phyloP scores from a whole-genome alignment of 2,888 invertebrate species.

The Ormyrus pomaceus region DNA sequence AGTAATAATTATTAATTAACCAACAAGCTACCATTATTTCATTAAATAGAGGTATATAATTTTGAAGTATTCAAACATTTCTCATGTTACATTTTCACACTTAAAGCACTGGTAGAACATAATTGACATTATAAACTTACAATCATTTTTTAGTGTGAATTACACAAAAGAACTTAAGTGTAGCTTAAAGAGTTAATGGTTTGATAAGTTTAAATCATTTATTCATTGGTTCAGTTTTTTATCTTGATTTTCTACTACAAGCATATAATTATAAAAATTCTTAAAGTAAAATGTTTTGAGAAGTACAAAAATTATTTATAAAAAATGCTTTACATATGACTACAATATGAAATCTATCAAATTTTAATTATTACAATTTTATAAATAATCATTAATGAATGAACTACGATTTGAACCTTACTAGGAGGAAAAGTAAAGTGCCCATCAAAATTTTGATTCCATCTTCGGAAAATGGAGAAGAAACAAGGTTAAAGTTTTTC shows the following conservation, averaged over 20 bases:
- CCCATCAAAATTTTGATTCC: slow-evolving; percentile 74
- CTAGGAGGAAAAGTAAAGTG: slow-evolving; percentile 75
- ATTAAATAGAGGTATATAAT: slow-evolving; percentile 11
- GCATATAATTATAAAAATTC: neutral
- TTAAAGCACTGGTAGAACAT: slow-evolving; percentile 34
- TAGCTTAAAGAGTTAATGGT: neutral
- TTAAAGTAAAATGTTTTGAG: neutral
- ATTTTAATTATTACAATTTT: neutral
- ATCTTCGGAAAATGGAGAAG: slow-evolving; percentile 69
- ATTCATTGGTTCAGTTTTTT: neutral
- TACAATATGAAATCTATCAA: too few species aligned
- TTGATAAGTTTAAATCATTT: neutral
- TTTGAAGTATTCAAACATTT: slow-evolving; percentile 15
- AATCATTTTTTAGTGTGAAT: slow-evolving; percentile 50
- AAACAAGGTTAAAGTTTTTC: slow-evolving; percentile 71
- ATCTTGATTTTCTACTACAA: neutral
- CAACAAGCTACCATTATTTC: slow-evolving; percentile 30
- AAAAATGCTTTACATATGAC: too few species aligned
- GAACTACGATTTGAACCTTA: slow-evolving; percentile 65
- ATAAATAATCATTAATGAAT: slow-evolving; percentile 41
- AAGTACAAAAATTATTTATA: too few species aligned
- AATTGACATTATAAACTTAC: slow-evolving; percentile 34
- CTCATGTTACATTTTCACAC: slow-evolving; percentile 25
- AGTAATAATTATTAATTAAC: slow-evolving; percentile 17
- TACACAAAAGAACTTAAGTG: slow-evolving; percentile 52